These are phyloP conservation scores for Schizopygopsis malacanthus DNA, from an alignment of 2,797 vertebrate species.

Conservation along the genomic window DNA sequence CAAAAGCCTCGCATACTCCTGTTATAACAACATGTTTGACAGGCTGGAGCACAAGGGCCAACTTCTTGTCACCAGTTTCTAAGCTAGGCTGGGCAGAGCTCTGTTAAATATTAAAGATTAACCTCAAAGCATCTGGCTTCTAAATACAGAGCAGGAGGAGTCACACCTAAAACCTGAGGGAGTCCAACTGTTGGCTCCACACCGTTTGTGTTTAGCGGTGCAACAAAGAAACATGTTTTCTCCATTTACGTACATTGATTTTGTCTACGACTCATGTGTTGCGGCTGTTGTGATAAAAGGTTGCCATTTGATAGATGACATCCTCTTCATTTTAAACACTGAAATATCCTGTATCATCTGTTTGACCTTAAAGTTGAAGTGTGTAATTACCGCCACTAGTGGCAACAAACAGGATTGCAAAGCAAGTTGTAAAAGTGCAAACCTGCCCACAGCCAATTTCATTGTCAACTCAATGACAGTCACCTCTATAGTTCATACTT, in stretches of 20 bases:
- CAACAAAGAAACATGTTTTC: conserved; percentile 77
- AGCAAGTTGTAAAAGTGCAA: background rate
- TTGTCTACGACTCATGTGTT: conserved; percentile 74
- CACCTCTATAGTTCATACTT: background rate
- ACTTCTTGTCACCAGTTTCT: conserved; percentile 47
- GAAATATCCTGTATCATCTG: background rate
- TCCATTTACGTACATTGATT: conserved; percentile 83
- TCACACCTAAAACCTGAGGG: conserved; percentile 75
- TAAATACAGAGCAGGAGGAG: conserved; percentile 66
- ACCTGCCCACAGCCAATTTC: background rate
- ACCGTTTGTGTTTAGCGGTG: conserved; percentile 65
- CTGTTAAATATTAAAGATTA: conserved; percentile 53
- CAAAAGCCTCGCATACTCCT: conserved; percentile 43
- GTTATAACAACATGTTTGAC: conserved; percentile 54
- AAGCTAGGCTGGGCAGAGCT: conserved; percentile 31
- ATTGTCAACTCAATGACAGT: background rate
- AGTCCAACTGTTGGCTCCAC: conserved; percentile 71
- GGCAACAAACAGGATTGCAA: background rate
- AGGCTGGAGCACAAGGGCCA: conserved; percentile 34
- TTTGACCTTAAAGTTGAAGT: background rate
- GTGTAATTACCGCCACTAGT: background rate
- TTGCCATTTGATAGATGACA: conserved; percentile 70
- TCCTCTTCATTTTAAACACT: conserved; percentile 64
- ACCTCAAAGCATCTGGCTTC: conserved; percentile 51
- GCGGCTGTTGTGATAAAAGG: conserved; percentile 75